Percentiles rank a stretch among this genome's conserved stretches.
These are phyloP conservation scores for Acrocephalus scirpaceus DNA, from an alignment of 2,797 vertebrate genomes.

Conservation along the genomic window DNA sequence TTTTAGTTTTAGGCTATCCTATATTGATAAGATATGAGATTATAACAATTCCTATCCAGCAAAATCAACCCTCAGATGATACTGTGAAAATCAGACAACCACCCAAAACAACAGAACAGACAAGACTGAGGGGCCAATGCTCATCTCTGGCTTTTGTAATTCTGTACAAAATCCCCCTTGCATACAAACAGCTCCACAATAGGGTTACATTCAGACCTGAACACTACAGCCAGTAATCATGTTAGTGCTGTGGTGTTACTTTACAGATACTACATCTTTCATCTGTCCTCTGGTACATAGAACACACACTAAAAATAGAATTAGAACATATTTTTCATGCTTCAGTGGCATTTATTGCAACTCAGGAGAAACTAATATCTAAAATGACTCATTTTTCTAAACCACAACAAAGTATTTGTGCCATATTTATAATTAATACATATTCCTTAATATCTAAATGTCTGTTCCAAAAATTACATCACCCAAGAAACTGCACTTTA, in stretches of 20 bases:
- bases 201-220: neutral
- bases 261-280: slow-evolving; percentile 25
- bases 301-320: slow-evolving; percentile 52
- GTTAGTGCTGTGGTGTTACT: neutral
- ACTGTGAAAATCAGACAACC: neutral
- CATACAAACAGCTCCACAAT: neutral
- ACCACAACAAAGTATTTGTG: neutral
- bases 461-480: neutral
- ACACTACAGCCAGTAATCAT: neutral
- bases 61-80: neutral
- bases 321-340: neutral
- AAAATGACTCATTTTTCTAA: neutral
- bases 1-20: neutral
- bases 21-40: neutral
- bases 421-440: neutral
- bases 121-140: neutral
- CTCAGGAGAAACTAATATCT: neutral
- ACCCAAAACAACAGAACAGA: neutral
- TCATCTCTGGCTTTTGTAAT: neutral
- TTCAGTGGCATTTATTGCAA: neutral
- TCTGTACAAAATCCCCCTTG: neutral
- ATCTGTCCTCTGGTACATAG: neutral
- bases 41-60: neutral
- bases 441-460: neutral
- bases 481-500: neutral